Evolutionary conservation across 2,888 invertebrate genomes (phyloP), one percentile per base, ranked within the genome.

Genomic region (Nasonia oneida): DNA sequence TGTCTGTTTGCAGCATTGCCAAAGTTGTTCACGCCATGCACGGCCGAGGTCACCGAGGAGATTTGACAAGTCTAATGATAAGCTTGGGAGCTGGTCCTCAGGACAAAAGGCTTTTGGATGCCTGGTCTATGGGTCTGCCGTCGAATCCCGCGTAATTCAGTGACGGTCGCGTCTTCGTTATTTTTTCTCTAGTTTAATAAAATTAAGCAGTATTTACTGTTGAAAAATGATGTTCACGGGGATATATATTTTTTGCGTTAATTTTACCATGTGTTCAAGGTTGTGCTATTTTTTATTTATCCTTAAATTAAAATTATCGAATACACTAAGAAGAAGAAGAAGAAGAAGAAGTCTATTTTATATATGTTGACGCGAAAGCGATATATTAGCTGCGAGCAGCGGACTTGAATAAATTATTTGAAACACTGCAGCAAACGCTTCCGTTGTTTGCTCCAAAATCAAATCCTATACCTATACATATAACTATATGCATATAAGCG

Each of bases 51-150:
- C 91, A 91, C 87, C 87, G 90, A 53, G 91, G 90, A 18, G 91
- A 93, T 86, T 90, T 92, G 64, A 89, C 91, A 33, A 91, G 91
- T 70, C 89, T 93, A n/a, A 93, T 93, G 90, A 90, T 92, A 81
- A 93, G 92, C 71, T 90, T 93, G 85, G 93, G 93, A 50, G 93
- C 93, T 85, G 93, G 93, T 87, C 90, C 91, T 23, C 93, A 93
- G 10, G 93, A 93, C 87, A 90, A 91, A 88, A 92, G 90, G 81
- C 88, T 93, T 71, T 85, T 93, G 76, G 93, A 93, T 86, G 91
- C 91, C 50, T 93, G 93, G 93, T 93, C 93, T 79, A 88, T 92
- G 91, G 92, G 92, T 75, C 90, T 92, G 85, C 92, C 92, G 83
- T 91, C 92, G 37, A 92, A 92, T 89, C 92, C 92, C 23, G 92